Percentiles rank a stretch among this genome's conserved stretches.
phyloP scores from a whole-genome alignment of 2,113 vertebrate genomes.

The Nicator chloris region DNA sequence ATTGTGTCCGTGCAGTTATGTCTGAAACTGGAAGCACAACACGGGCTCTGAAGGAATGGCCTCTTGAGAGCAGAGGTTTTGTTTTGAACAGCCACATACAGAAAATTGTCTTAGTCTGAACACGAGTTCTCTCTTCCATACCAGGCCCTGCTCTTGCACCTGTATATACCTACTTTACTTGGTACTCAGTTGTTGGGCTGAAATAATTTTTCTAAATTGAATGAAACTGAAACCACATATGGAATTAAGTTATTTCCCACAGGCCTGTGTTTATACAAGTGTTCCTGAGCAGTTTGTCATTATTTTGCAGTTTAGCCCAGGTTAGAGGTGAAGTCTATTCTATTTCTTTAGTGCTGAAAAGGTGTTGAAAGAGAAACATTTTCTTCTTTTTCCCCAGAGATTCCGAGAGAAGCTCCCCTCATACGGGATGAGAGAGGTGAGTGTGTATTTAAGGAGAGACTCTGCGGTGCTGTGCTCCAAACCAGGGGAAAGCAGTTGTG shows the following conservation, averaged over 20 bases:
- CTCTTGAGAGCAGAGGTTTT: neutral
- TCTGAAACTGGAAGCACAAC: neutral
- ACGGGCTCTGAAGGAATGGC: neutral
- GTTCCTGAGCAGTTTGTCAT: neutral
- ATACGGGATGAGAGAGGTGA: constrained; percentile 86
- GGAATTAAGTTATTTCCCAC: neutral
- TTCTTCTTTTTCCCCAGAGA: constrained; percentile 70
- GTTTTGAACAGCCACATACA: fast-evolving
- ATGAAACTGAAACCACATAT: neutral
- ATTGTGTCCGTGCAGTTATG: neutral
- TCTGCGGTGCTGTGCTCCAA: neutral
- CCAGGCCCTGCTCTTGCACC: neutral
- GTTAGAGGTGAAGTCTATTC: neutral
- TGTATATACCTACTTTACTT: fast-evolving
- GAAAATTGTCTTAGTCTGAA: neutral
- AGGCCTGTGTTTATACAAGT: neutral
- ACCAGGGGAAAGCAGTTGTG: neutral
- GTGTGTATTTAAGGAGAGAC: neutral
- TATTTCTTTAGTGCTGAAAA: neutral
- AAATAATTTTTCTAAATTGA: neutral
- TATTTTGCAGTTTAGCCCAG: neutral
- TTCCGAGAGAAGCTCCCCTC: constrained; percentile 94
- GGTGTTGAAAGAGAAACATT: neutral
- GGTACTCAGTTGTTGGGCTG: neutral
- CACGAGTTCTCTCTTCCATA: neutral